Evolutionary conservation across 53 echinoderm and acorn worm genomes (phyloP), one percentile per base, ranked within the genome.

Genomic region (Henricia sp.): DNA sequence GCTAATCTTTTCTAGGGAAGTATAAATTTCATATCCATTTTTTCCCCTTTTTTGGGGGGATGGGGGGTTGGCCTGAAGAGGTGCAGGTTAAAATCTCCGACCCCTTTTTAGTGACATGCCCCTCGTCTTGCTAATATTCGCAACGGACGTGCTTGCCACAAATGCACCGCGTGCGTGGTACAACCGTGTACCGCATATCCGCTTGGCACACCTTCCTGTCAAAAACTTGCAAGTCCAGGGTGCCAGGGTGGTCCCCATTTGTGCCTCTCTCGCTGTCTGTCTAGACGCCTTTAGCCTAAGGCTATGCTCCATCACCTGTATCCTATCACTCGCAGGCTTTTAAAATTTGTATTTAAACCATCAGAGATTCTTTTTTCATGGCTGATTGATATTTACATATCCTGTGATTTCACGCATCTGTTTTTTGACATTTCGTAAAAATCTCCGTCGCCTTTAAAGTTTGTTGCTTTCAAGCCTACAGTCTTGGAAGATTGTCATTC

Each of bases 1-100:
- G 24, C 13, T 13, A 30, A 28, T 28, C 25, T 26, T 3, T 63
- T 14, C 39, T 12, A 5, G 46, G 70, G 70, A 70, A 70, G 46
- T 70, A 43, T 70, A 43, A 70, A 70, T 70, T 70, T 70, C 46
- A 70, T n/a, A n/a, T n/a, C n/a, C n/a, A n/a, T n/a, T n/a, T n/a
- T 48, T 48, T 48, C 16, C 9, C 16, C 48, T 48, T 9, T 48
- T 9, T 16, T 11, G 48, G 48, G 48, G 48, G 16, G 48, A 9
- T 9, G 16, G 48, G 48, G 48, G 48, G 48, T 20, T 11, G 21
- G 12, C 5, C 14, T 11, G 57, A 5, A 20, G 11, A 23, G 12
- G 21, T 16, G 57, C 57, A 56, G 11, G 11, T 11, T n/a, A n/a
- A n/a, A n/a, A n/a, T n/a, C n/a, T n/a, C n/a, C n/a, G n/a, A n/a